Conservation (phyloP, 2,888 invertebrate species). For the Galeruca laticollis region DNA sequence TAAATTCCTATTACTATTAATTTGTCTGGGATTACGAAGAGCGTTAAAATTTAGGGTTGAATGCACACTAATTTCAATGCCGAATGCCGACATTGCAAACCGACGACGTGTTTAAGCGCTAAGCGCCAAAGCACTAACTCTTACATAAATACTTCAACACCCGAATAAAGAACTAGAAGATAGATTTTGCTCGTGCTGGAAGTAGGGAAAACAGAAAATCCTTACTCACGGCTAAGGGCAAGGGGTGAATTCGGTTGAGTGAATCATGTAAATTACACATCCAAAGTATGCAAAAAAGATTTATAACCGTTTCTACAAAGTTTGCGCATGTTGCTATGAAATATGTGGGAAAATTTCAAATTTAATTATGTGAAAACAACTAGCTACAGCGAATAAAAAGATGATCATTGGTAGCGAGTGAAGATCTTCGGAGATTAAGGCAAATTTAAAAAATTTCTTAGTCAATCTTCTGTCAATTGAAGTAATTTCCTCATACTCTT, state of each 20-base stretch:
- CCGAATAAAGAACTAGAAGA: slow-evolving; percentile 2
- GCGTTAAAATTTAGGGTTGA: slow-evolving; percentile 44
- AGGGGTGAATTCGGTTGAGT: slow-evolving; percentile 5
- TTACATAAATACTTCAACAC: slow-evolving; percentile 29
- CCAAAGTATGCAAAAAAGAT: background rate
- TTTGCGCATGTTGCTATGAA: too few relatives aligned
- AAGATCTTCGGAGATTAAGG: too few relatives aligned
- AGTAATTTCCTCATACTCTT: too few relatives aligned
- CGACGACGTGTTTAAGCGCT: slow-evolving; percentile 31
- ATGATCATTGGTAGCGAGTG: too few relatives aligned
- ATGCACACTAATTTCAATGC: slow-evolving; percentile 37
- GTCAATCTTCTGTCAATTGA: too few relatives aligned
- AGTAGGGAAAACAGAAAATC: background rate
- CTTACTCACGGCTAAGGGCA: background rate
- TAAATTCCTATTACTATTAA: slow-evolving; percentile 48
- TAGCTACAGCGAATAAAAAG: too few relatives aligned
- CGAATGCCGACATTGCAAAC: slow-evolving; percentile 25
- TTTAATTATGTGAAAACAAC: too few relatives aligned
- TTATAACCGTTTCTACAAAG: too few relatives aligned
- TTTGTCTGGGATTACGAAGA: slow-evolving; percentile 43
- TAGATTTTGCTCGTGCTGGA: background rate
- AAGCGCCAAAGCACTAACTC: slow-evolving; percentile 10
- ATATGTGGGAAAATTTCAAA: too few relatives aligned
- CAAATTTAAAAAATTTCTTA: too few relatives aligned
- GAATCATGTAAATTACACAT: slow-evolving; percentile 2